Conservation (phyloP, 2,888 invertebrate genomes). For the Plemyria rubiginata region DNA sequence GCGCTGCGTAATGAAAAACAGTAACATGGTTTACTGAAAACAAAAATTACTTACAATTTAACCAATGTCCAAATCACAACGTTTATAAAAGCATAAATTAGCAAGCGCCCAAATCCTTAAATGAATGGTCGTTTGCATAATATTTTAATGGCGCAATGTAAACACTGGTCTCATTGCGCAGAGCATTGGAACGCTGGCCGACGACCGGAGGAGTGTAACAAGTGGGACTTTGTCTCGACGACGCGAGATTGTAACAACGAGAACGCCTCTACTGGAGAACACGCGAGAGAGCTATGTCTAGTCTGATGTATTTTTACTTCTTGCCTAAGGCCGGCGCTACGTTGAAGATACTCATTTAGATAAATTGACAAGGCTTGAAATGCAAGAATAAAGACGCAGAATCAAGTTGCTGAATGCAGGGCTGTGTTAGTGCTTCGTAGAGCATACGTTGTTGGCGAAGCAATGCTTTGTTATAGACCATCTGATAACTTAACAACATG, state of each 20-base stretch:
- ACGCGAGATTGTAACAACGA: constrained; percentile 88
- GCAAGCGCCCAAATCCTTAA: neutral
- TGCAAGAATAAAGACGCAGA: neutral
- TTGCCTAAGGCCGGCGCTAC: constrained; percentile 13
- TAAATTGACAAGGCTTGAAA: neutral
- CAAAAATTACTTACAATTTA: too few relatives aligned
- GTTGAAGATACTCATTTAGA: constrained; percentile 18
- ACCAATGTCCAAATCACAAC: too few relatives aligned
- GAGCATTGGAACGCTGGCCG: constrained; percentile 75
- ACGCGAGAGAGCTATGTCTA: constrained; percentile 89
- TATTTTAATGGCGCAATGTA: neutral
- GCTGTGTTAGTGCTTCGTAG: too few relatives aligned
- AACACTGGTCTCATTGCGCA: constrained; percentile 43
- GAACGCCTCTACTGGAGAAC: constrained; percentile 89
- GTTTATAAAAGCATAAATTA: too few relatives aligned
- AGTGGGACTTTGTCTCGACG: constrained; percentile 76
- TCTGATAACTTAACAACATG: too few relatives aligned
- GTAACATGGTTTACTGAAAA: too few relatives aligned
- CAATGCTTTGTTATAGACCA: too few relatives aligned
- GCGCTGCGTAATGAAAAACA: too few relatives aligned
- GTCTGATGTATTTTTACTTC: constrained; percentile 22
- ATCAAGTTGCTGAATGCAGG: too few relatives aligned
- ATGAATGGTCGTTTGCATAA: neutral
- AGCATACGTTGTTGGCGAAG: too few relatives aligned
- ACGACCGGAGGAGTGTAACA: constrained; percentile 74